phyloP scores from a whole-genome alignment of 53 echinoderm and acorn worm genomes.

The Paelopatides confundens region DNA sequence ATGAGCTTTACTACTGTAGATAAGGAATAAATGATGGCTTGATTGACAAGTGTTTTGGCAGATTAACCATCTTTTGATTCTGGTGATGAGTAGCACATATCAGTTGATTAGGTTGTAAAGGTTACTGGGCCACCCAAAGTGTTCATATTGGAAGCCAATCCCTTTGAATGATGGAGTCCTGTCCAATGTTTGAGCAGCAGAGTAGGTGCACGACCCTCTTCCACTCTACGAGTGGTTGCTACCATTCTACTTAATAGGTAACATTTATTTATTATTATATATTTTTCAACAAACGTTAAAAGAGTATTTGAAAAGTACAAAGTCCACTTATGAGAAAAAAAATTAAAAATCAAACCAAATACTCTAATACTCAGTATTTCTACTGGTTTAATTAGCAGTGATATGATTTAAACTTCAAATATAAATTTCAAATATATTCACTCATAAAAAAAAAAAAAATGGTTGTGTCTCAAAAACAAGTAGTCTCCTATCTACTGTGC shows the following conservation, averaged over 20 bases:
- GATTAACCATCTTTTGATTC: background rate
- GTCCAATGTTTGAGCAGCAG: slow-evolving; percentile 8
- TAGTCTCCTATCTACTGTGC: background rate
- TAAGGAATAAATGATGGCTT: background rate
- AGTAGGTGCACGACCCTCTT: slow-evolving; percentile 44
- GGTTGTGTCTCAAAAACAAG: slow-evolving; percentile 1
- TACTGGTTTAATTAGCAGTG: background rate
- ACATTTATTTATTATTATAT: no score
- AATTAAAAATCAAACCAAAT: background rate
- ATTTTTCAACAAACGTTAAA: background rate
- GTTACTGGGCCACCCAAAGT: slow-evolving; percentile 22
- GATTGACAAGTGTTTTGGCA: slow-evolving; percentile 21
- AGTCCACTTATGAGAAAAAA: background rate
- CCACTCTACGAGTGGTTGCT: background rate
- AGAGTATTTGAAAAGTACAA: background rate
- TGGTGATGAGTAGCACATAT: background rate
- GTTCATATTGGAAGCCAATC: background rate
- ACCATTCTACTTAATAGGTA: slow-evolving; percentile 11
- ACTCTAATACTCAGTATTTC: background rate
- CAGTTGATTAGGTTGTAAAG: background rate
- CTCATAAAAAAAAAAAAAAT: background rate
- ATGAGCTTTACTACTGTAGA: background rate
- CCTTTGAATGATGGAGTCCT: slow-evolving; percentile 7
- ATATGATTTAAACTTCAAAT: background rate
- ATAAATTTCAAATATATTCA: no score